Evolutionary conservation across 1,140 invertebrate genomes (phyloP).

Genomic region (Alviniconcha marisindica): DNA sequence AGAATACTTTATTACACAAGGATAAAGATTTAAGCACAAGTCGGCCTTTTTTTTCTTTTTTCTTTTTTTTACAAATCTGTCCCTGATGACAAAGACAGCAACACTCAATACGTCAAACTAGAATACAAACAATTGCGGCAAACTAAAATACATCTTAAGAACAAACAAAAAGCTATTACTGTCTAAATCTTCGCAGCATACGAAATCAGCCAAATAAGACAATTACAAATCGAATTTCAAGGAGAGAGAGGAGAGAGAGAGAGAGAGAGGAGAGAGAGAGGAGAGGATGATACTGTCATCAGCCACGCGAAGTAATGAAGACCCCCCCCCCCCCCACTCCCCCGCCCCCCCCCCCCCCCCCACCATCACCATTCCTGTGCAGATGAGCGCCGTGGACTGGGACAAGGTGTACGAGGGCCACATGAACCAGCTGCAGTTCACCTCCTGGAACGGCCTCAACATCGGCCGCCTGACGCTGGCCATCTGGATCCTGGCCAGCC

Average conservation of each 20-base stretch:
- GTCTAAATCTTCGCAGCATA: too few species aligned
- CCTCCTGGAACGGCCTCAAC: constrained; percentile 51
- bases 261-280: constrained; percentile 29
- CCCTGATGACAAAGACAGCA: too few species aligned
- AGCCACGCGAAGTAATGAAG: neutral
- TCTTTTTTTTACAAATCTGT: too few species aligned
- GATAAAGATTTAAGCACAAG: too few species aligned
- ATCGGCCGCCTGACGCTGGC: constrained; percentile 47
- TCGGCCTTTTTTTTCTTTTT: too few species aligned
- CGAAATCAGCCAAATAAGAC: neutral
- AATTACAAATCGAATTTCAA: neutral
- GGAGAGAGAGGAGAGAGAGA: constrained; percentile 16
- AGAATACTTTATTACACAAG: too few species aligned
- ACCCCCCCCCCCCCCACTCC: too few species aligned
- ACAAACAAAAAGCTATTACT: too few species aligned
- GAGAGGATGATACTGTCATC: neutral
- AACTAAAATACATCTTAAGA: too few species aligned
- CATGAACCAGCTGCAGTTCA: constrained; percentile 41
- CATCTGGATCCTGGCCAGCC: constrained; percentile 47
- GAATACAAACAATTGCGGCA: too few species aligned
- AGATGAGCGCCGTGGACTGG: constrained; percentile 47
- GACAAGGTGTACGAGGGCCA: constrained; percentile 44
- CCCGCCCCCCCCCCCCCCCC: neutral
- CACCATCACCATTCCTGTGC: too few species aligned
- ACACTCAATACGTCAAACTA: too few species aligned